Base-by-base conservation (phyloP, 2,888 invertebrate species). In the Limenitis camilla region DNA sequence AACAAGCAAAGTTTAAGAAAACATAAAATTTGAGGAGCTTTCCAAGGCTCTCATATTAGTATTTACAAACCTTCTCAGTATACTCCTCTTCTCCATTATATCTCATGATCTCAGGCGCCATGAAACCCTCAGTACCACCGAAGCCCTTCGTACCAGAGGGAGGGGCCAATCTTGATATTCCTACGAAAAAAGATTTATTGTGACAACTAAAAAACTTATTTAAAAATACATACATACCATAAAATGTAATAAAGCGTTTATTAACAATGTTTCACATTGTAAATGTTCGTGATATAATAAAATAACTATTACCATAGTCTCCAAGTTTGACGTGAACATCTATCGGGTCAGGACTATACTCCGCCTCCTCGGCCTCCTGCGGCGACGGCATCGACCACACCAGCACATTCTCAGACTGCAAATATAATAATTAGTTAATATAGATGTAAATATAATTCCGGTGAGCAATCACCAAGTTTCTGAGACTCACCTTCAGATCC, bases 51-150 rank as follows among this genome's bases (percentile, higher is more conserved):
- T 19, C 19, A 19, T 19, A 19, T 19, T 19, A 19, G 3, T n/a
- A n/a, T n/a, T 2, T 19, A 40, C 35, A 2, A 59, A 94, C 95
- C 90, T 99, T 99, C 71, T 98, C 98, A 0, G 98, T 99, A 66
- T 99, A 99, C 66, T 98, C 98, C 75, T 98, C 98, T 76, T 99
- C 99, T 0, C 99, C 99, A 74, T 98, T 99, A 78, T 97, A 98
- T 43, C 96, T 90, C 89, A 99, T 96, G 61, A 99, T 99, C 88
- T 99, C 99, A 0, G 99, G 99, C 2, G 99, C 99, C 96, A 99
- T 99, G 77, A 98, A 99, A 0, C 99, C 99, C 81, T 98, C 97
- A 0, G 99, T 99, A 2, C 99, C 99, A 0, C 98, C 99, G 83
- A 98, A 99, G 0, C 99, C 99, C 76, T 97, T 98, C 0, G 96